phyloP scores from a whole-genome alignment of 2,113 vertebrate species.

The Cryptotis parvus region DNA sequence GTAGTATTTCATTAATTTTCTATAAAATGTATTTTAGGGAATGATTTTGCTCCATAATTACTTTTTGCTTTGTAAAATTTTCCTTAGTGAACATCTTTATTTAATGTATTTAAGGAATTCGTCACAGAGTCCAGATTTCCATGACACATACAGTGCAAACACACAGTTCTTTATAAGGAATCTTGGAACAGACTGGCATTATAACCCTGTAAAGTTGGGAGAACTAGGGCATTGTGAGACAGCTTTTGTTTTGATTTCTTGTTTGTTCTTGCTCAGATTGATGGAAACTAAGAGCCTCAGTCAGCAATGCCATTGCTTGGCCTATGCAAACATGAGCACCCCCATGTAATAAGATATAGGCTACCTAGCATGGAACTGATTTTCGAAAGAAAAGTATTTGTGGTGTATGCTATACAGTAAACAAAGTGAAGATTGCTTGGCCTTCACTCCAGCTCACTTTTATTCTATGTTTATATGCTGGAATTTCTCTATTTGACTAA shows the following conservation, averaged over 20 bases:
- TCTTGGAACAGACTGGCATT: slow-evolving; percentile 1
- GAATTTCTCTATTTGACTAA: slow-evolving; percentile 26
- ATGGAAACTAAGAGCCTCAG: slow-evolving; percentile 42
- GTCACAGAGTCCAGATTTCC: slow-evolving; percentile 35
- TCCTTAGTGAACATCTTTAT: slow-evolving; percentile 37
- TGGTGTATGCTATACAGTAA: slow-evolving; percentile 41
- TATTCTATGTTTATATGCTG: slow-evolving; percentile 59
- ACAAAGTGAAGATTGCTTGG: slow-evolving; percentile 62
- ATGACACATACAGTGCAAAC: background rate
- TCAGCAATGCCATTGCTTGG: slow-evolving; percentile 4
- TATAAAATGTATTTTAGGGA: slow-evolving; percentile 26
- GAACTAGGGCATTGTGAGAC: background rate
- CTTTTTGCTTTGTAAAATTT: slow-evolving; percentile 51
- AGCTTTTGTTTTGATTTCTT: slow-evolving; percentile 27
- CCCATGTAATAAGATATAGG: slow-evolving; percentile 40
- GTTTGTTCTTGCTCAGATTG: slow-evolving; percentile 41
- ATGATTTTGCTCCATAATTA: background rate
- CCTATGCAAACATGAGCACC: background rate
- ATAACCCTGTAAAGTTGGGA: background rate
- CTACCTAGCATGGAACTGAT: slow-evolving; percentile 62
- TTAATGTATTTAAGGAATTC: slow-evolving; percentile 34
- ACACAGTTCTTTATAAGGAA: background rate
- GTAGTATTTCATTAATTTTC: slow-evolving; percentile 16
- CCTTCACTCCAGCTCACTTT: slow-evolving; percentile 60
- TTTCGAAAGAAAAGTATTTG: slow-evolving; percentile 60